Base-by-base conservation (phyloP, 2,888 invertebrate genomes). In the Caenorhabditis plicata region DNA sequence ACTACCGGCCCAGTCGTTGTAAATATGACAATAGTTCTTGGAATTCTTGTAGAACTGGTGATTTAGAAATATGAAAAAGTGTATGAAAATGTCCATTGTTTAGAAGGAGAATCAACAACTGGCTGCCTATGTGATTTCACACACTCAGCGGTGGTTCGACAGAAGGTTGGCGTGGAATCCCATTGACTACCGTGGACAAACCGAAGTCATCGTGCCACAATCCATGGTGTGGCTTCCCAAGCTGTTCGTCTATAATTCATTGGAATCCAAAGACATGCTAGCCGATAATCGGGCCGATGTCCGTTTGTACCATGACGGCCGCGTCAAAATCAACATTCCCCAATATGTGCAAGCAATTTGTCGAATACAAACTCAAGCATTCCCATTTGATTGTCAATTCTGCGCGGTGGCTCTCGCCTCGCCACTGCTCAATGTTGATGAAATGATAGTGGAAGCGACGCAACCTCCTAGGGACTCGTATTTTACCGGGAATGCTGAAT, bases 401-500 rank as follows among this genome's bases (percentile, higher is more conserved):
- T 75, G 75, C 50, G 73, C 75, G 4, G 69, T 75, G n/a, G 75
- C 75, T 2, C 48, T 69, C 9, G 75, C 75, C 4, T 73, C 73
- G 19, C 77, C 77, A 13, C 52, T 77, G 20, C 56, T 77, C 15
- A 74, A 67, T 40, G 67, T 71, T 7, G 57, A 73, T 19, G 77
- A 77, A 40, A 76, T 76, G 75, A 50, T 64, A n/a, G 77, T 75
- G 5, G 65, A 70, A 44, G 68, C 75, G 1, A 71, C 69, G 5
- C 71, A 71, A 44, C 77, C 77, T 7, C 77, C 76, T 2, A 52
- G 48, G 15, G 75, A 76, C 39, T 71, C 74, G 1, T 76, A 76
- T 53, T 76, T 76, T 53, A 57, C 75, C 33, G 77, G 77, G n/a
- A 77, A 77, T 46, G 77, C 77, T 2, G 77, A 77, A 51, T 77